phyloP scores from a whole-genome alignment of 2,113 vertebrate species.

The Isichthys henryi region DNA sequence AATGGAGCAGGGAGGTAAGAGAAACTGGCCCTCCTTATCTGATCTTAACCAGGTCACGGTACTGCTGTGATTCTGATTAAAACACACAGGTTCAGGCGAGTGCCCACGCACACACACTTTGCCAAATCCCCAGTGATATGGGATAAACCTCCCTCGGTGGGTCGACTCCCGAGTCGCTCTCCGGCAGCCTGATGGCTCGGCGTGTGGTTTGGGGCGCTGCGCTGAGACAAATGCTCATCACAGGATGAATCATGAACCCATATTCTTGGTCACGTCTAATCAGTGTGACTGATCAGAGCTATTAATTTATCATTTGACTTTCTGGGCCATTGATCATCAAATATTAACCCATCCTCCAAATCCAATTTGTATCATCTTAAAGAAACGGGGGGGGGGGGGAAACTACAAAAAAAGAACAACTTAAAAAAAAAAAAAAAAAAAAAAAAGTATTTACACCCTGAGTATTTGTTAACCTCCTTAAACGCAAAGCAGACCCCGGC shows the following conservation, averaged over 20 bases:
- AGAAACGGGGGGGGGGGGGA: neutral
- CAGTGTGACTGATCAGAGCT: constrained; percentile 6
- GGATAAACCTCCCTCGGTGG: neutral
- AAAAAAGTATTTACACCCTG: neutral
- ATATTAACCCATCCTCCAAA: constrained; percentile 11
- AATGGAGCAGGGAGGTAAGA: constrained; percentile 54
- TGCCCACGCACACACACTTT: neutral
- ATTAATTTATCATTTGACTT: constrained; percentile 11
- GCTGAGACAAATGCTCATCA: neutral
- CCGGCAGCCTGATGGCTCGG: neutral
- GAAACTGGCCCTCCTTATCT: constrained; percentile 53
- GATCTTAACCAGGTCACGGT: constrained; percentile 55
- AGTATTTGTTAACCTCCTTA: constrained; percentile 29
- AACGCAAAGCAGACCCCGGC: constrained; percentile 58
- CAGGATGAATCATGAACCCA: neutral
- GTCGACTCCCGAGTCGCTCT: neutral
- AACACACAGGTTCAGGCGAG: constrained; percentile 21
- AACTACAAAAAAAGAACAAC: neutral
- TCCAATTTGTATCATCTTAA: constrained; percentile 4
- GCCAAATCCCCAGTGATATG: neutral
- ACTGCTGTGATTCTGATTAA: constrained; percentile 42
- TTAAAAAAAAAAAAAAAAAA: neutral
- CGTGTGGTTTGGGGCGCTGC: neutral
- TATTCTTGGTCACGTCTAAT: neutral
- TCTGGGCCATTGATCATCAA: constrained; percentile 10